These are phyloP conservation scores for Scelioninae gen. 1 DNA, from an alignment of 2,888 invertebrate genomes.

Conservation along the genomic window DNA sequence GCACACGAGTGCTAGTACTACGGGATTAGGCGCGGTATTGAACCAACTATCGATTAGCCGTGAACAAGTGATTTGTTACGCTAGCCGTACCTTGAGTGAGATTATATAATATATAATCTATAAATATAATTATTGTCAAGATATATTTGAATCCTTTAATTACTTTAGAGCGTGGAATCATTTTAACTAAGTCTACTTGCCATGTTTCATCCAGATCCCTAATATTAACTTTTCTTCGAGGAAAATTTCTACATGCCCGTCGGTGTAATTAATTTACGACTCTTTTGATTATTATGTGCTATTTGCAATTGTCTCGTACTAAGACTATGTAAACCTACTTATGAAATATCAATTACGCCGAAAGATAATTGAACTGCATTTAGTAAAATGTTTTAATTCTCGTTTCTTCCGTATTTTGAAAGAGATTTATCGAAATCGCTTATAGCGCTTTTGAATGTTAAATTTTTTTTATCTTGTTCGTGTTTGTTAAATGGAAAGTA, in stretches of 20 bases:
- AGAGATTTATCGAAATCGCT: too few species aligned
- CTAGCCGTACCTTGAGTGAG: too few species aligned
- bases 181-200: conserved; percentile 52
- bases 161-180: conserved; percentile 30
- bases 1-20: conserved; percentile 1
- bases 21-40: neutral
- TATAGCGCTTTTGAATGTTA: neutral
- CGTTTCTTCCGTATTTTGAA: too few species aligned
- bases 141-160: conserved; percentile 76
- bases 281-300: neutral
- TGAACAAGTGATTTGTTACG: too few species aligned
- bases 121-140: conserved; percentile 79
- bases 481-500: too few species aligned
- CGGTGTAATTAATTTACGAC: conserved; percentile 80
- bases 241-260: conserved; percentile 80
- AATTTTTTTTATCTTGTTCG: neutral
- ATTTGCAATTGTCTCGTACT: too few species aligned
- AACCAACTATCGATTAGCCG: neutral
- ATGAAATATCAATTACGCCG: too few species aligned
- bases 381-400: too few species aligned
- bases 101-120: too few species aligned
- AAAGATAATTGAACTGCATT: too few species aligned
- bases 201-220: conserved; percentile 76
- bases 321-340: too few species aligned
- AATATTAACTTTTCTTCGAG: conserved; percentile 76